Evolutionary conservation across 2,113 vertebrate genomes (phyloP).

Genomic region (Baryphthengus martii): DNA sequence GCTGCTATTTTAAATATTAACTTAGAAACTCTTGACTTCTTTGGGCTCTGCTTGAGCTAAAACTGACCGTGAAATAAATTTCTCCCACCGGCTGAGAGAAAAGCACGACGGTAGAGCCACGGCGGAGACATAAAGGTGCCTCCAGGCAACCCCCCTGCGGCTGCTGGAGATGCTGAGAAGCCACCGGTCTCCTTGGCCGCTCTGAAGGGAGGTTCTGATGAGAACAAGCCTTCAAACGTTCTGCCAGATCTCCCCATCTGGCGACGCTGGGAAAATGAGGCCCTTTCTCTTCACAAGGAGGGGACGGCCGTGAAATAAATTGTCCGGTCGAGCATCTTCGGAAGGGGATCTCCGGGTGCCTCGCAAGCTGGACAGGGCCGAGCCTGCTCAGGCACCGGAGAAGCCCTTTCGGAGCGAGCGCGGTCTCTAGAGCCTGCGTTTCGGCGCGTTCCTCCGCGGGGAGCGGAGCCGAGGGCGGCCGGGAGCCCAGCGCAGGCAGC

Average conservation of each 20-base stretch:
- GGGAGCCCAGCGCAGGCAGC: accelerated
- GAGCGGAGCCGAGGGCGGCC: neutral
- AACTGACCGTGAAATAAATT: slow-evolving; percentile 35
- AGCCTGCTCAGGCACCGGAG: neutral
- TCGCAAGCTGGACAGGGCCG: neutral
- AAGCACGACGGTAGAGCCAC: neutral
- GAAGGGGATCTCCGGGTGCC: neutral
- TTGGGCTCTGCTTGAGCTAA: slow-evolving; percentile 9
- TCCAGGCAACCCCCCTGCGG: accelerated
- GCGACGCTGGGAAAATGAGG: neutral
- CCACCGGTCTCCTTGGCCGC: accelerated
- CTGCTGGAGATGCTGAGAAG: neutral
- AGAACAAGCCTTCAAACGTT: neutral
- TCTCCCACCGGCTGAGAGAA: neutral
- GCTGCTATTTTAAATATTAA: neutral
- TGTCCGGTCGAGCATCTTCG: neutral
- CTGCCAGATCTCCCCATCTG: neutral
- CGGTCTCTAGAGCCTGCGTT: neutral
- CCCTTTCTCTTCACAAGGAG: neutral
- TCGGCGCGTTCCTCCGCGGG: accelerated
- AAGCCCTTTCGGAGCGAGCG: neutral
- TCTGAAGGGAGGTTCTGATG: neutral
- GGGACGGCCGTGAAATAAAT: accelerated
- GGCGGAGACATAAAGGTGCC: neutral
- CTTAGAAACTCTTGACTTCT: neutral